phyloP scores from a whole-genome alignment of 1,140 invertebrate species.

The Babylonia areolata region DNA sequence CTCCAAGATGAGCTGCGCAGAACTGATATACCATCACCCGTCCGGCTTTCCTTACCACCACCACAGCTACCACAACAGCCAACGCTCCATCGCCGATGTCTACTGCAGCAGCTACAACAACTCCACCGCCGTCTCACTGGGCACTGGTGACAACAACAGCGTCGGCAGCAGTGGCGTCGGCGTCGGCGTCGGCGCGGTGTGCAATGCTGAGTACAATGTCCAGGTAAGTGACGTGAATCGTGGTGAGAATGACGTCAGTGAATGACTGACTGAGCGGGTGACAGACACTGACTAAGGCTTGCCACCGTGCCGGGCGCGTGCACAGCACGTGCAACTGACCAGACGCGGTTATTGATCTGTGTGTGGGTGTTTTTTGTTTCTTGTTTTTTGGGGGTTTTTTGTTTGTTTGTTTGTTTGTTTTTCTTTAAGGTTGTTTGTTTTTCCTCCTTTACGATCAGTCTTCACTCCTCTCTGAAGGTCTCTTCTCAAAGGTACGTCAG shows the following conservation, averaged over 20 bases:
- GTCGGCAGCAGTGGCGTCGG: too few species aligned
- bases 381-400: not conserved
- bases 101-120: conserved; percentile 13
- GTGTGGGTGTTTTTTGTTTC: not conserved
- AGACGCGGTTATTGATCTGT: not conserved
- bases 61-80: not conserved
- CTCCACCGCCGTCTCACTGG: not conserved
- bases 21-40: not conserved
- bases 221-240: conserved; percentile 25
- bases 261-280: too few species aligned
- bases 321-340: not conserved
- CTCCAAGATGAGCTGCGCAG: conserved; percentile 14
- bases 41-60: not conserved
- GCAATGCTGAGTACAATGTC: too few species aligned
- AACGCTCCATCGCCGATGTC: conserved; percentile 17
- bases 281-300: not conserved
- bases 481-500: too few species aligned
- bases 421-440: not conserved
- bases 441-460: too few species aligned
- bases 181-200: too few species aligned
- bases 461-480: too few species aligned
- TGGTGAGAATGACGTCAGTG: too few species aligned
- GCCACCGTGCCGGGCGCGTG: too few species aligned
- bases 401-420: not conserved
- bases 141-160: too few species aligned